Percentiles rank a stretch among this genome's conserved stretches.
Evolutionary conservation across 2,888 invertebrate genomes (phyloP).

Genomic region (Orchesellides sinensis): DNA sequence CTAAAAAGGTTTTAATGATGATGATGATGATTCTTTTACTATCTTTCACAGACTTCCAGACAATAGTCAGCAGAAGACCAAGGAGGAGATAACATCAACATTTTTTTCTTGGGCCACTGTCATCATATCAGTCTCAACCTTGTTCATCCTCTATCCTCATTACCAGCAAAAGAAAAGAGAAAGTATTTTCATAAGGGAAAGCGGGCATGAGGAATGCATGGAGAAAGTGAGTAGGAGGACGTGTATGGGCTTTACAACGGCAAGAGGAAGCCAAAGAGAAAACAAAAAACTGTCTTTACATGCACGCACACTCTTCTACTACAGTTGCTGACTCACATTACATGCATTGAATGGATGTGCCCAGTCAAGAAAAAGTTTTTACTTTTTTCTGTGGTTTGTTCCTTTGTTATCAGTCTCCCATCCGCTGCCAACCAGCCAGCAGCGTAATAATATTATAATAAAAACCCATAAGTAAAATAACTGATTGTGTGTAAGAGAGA

Average conservation of each 20-base stretch:
- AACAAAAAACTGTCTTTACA: slow-evolving; percentile 27
- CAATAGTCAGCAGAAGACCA: not conserved
- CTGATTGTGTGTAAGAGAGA: not conserved
- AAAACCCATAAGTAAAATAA: too few relatives aligned
- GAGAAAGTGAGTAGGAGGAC: slow-evolving; percentile 39
- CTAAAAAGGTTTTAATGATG: slow-evolving; percentile 55
- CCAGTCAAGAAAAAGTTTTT: slow-evolving; percentile 29
- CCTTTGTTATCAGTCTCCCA: slow-evolving; percentile 25
- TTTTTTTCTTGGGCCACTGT: too few relatives aligned
- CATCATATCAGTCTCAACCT: too few relatives aligned
- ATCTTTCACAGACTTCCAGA: slow-evolving; percentile 35
- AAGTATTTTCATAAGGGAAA: too few relatives aligned
- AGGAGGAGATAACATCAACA: slow-evolving; percentile 9
- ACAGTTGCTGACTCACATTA: too few relatives aligned
- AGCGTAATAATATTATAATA: too few relatives aligned
- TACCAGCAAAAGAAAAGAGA: not conserved
- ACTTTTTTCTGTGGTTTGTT: slow-evolving; percentile 5
- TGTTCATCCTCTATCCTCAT: slow-evolving; percentile 18
- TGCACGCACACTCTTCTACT: not conserved
- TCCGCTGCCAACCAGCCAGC: too few relatives aligned
- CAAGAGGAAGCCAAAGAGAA: slow-evolving; percentile 22
- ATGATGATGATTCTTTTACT: slow-evolving; percentile 38
- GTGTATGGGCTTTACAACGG: too few relatives aligned
- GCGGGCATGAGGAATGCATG: slow-evolving; percentile 1
- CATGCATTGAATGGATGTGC: slow-evolving; percentile 28